Evolutionary conservation across 2,888 invertebrate genomes (phyloP), one percentile per base, ranked within the genome.

Genomic region (Tenthredo notha): DNA sequence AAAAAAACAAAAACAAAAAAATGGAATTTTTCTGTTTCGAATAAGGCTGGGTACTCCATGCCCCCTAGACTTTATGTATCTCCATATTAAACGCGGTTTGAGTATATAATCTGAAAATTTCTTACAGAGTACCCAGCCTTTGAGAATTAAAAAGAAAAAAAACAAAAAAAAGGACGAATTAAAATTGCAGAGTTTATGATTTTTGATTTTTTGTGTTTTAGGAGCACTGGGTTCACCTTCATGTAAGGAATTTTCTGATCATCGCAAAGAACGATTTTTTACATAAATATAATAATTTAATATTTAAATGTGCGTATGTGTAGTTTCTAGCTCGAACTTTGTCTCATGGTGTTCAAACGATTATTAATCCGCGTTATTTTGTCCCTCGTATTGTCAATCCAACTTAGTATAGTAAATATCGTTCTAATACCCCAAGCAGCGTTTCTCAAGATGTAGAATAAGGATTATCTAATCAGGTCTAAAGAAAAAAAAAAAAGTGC

Each of bases 211-310:
- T 91, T 91, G 85, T 90, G 90, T 93, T 92, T 87, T 92, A 92
- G 92, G 92, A 90, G 89, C 89, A 92, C 89, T 89, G 88, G 92
- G 85, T 92, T 93, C 90, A 90, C 90, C 91, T 90, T 92, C 91
- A 89, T 92, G 91, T 92, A 92, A 92, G 91, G 90, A 90, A 92
- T 89, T 91, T 91, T 90, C 54, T 83, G 67, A 83, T 83, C 83
- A 70, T 67, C 83, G 70, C 83, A 40, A 25, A 21, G 80, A 80
- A 80, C 61, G 29, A 54, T 77, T 21, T 43, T 37, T 54, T 61
- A 61, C 50, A 77, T 10, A 54, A 54, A 80, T 21, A 80, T 80
- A 5, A 80, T 80, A 5, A 58, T 61, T n/a, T n/a, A 40, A 40
- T 74, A 15, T 43, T 77, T 18, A 29, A 77, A 77, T 77, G 54